Evolutionary conservation across 2,113 vertebrate species (phyloP).

Genomic region (Microtus pennsylvanicus): DNA sequence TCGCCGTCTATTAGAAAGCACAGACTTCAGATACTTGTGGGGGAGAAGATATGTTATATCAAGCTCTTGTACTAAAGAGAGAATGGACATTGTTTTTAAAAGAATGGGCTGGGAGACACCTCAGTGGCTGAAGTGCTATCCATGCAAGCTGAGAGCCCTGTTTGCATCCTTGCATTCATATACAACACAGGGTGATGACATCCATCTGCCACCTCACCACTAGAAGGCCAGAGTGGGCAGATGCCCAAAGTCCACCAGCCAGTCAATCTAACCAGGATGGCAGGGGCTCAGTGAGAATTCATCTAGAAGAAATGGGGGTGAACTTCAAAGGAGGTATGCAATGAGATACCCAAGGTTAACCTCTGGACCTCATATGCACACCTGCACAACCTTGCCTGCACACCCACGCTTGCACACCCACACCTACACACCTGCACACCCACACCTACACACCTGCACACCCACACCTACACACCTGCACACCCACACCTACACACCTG

Average conservation of each 20-base stretch:
- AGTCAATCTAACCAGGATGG: not conserved
- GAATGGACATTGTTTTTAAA: not conserved
- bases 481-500: not conserved
- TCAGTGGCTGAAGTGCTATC: not conserved
- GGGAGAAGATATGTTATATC: not conserved
- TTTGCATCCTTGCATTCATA: too few species aligned
- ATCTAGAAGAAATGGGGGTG: not conserved
- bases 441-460: not conserved
- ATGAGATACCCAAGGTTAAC: not conserved
- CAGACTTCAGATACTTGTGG: not conserved
- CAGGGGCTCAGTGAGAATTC: too few species aligned
- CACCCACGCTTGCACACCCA: not conserved
- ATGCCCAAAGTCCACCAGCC: too few species aligned
- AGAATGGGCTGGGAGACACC: not conserved
- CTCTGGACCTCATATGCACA: not conserved
- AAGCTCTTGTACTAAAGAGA: not conserved
- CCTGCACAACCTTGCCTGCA: not conserved
- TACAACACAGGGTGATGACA: too few species aligned
- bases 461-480: too few species aligned
- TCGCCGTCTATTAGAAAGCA: not conserved
- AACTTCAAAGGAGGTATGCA: too few species aligned
- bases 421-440: not conserved
- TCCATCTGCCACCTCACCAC: too few species aligned
- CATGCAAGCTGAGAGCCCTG: not conserved
- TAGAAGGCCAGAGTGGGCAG: too few species aligned